Conservation (phyloP, 2,797 vertebrate species). For the Rhinella marina region DNA sequence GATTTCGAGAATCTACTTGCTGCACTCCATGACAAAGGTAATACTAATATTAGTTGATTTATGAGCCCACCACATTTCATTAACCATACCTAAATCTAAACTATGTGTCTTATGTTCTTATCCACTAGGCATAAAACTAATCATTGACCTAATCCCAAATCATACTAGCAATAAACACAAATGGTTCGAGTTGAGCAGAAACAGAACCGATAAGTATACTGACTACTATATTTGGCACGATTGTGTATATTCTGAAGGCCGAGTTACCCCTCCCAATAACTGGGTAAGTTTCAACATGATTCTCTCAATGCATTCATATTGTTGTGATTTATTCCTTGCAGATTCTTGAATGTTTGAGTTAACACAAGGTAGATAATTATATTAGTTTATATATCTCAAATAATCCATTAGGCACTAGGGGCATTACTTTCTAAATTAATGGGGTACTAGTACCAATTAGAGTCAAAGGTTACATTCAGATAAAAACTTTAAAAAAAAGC, state of each 20-base stretch:
- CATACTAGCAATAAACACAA: slow-evolving; percentile 91
- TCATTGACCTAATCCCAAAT: slow-evolving; percentile 96
- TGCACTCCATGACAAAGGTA: slow-evolving; percentile 88
- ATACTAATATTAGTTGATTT: slow-evolving; percentile 39
- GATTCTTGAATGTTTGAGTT: not conserved
- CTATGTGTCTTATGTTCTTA: not conserved
- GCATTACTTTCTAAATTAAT: not conserved
- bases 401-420: not conserved
- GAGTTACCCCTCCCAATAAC: slow-evolving; percentile 84
- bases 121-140: slow-evolving; percentile 88
- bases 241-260: slow-evolving; percentile 70
- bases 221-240: slow-evolving; percentile 94
- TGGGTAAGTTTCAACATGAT: slow-evolving; percentile 80
- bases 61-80: not conserved
- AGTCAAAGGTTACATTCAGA: not conserved
- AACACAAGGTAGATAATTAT: not conserved
- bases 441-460: too few relatives aligned
- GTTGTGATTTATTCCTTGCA: not conserved
- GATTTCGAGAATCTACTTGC: slow-evolving; percentile 90
- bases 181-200: slow-evolving; percentile 93
- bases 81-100: not conserved
- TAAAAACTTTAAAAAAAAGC: not conserved
- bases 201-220: slow-evolving; percentile 78
- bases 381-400: not conserved
- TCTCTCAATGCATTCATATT: not conserved